These are phyloP conservation scores for Aspiorhynchus laticeps DNA, from an alignment of 2,113 vertebrate species.

Conservation along the genomic window DNA sequence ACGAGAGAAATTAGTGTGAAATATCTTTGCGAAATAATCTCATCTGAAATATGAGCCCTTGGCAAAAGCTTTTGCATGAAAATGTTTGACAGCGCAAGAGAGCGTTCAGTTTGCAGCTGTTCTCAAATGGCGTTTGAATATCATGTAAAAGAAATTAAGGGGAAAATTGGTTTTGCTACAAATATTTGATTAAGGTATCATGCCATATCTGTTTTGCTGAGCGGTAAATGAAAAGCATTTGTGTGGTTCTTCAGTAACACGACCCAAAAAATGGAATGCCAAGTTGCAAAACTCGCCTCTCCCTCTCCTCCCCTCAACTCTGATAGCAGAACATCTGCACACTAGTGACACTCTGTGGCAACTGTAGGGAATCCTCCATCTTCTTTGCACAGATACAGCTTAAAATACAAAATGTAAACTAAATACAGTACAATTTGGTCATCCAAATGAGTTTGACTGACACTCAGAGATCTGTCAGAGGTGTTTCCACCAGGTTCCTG, in stretches of 20 bases:
- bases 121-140: conserved; percentile 62
- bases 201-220: conserved; percentile 60
- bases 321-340: conserved; percentile 33
- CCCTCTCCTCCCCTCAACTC: not conserved
- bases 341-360: conserved; percentile 58
- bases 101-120: not conserved
- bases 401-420: not conserved
- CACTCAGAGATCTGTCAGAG: not conserved
- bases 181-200: conserved; percentile 70
- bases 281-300: conserved; percentile 45
- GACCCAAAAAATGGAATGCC: conserved; percentile 66
- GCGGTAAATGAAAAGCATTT: conserved; percentile 71
- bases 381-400: conserved; percentile 18
- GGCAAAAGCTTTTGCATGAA: not conserved
- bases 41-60: not conserved
- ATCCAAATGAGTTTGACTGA: not conserved
- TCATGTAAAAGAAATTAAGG: conserved; percentile 64
- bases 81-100: not conserved
- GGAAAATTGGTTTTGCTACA: conserved; percentile 69
- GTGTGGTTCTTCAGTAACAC: conserved; percentile 72
- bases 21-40: not conserved
- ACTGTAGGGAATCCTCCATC: conserved; percentile 16
- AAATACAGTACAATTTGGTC: not conserved
- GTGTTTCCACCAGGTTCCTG: not conserved
- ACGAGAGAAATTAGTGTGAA: not conserved